phyloP scores from a whole-genome alignment of 1,140 invertebrate genomes.

The Lasioglossum baleicum region DNA sequence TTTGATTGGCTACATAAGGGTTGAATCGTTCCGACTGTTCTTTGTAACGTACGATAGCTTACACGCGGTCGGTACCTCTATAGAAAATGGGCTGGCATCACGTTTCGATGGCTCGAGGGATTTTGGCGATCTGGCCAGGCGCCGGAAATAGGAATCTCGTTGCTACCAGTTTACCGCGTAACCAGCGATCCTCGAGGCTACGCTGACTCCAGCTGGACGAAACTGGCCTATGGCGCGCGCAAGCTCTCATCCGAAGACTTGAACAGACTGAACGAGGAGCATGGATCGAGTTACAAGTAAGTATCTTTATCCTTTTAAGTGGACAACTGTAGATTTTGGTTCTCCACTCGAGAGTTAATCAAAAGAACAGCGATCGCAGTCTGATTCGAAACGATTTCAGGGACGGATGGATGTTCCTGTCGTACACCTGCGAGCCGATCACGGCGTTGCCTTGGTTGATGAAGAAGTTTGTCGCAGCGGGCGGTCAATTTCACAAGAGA shows the following conservation, averaged over 20 bases:
- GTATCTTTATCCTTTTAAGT: too few species aligned
- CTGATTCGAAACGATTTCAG: constrained; percentile 72
- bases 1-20: too few species aligned
- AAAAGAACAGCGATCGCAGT: too few species aligned
- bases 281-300: constrained; percentile 80
- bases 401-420: constrained; percentile 82
- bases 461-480: constrained; percentile 80
- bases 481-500: constrained; percentile 80
- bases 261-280: constrained; percentile 76
- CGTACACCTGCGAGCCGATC: constrained; percentile 83
- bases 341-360: too few species aligned
- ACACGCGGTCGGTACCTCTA: background rate
- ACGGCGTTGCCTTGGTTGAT: constrained; percentile 83
- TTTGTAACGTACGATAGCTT: background rate
- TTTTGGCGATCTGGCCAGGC: constrained; percentile 83
- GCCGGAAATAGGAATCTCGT: constrained; percentile 81
- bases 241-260: constrained; percentile 79
- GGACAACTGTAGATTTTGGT: background rate
- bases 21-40: too few species aligned
- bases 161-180: constrained; percentile 82
- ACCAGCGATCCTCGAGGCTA: constrained; percentile 62
- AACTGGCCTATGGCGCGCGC: constrained; percentile 82
- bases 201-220: constrained; percentile 78
- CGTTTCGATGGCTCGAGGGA: constrained; percentile 82
- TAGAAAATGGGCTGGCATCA: constrained; percentile 84